Evolutionary conservation across 2,888 invertebrate genomes (phyloP), one percentile per base, ranked within the genome.

Genomic region (Caenorhabditis becei): DNA sequence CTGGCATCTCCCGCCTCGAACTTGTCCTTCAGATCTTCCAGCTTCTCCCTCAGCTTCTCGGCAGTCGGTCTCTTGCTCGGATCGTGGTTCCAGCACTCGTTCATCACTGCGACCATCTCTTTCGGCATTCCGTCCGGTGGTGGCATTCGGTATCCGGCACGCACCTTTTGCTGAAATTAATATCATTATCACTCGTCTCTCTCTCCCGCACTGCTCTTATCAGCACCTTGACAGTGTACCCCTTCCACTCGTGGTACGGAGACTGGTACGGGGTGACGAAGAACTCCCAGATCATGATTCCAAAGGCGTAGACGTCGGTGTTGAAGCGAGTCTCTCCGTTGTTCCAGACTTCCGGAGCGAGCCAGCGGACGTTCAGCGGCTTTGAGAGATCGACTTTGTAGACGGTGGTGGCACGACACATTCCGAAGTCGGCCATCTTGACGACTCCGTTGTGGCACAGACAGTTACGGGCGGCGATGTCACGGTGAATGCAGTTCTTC

Each of bases 371-470:
- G 72, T 88, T 88, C 66, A 81, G 66, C 35, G 88, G 88, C 62
- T 88, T 88, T 53, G 72, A 69, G n/a, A 88, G 83, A 66, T 88
- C 88, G 26, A 86, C 81, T 77, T 86, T 83, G 70, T 84, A 84
- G 62, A 83, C 80, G 24, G 83, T 35, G 1, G 83, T 83, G 14
- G 81, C 78, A 28, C 87, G 83, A 54, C 88, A 88, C 88, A 88
- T 88, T 59, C 88, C 88, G 66, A 88, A 88, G 65, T 87, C 88
- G 32, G 88, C 88, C 58, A 88, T 74, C 72, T 88, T 88, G 37
- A 88, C 82, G 54, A 82, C 67, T 14, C 74, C 81, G 14, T 77
- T 82, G 59, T 81, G 78, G 37, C 86, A 80, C 18, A 88, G 86
- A 63, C 88, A 88, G 65, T 88, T 88, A 3, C 88, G 77, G 20